Evolutionary conservation across 2,888 invertebrate genomes (phyloP).

Genomic region (Zhuqinia jingwanae): DNA sequence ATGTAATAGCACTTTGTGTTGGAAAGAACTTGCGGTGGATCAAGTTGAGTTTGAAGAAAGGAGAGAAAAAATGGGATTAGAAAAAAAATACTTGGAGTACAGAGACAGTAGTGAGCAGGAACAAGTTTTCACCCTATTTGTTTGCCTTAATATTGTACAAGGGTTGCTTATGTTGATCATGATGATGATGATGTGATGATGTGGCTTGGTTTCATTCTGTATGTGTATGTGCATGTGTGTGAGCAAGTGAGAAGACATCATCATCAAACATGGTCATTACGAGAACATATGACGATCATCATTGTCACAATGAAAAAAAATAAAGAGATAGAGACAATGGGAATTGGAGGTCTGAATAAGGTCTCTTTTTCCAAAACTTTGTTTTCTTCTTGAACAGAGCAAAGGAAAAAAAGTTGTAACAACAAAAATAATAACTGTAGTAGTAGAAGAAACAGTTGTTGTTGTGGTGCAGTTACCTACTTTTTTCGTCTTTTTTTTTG

Average conservation of each 20-base stretch:
- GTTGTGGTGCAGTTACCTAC: neutral
- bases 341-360: slow-evolving; percentile 60
- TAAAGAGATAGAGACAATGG: slow-evolving; percentile 42
- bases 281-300: slow-evolving; percentile 67
- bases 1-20: slow-evolving; percentile 52
- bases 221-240: neutral
- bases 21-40: neutral
- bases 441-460: too few relatives aligned
- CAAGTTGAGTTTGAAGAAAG: neutral
- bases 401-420: neutral
- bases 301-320: slow-evolving; percentile 67
- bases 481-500: neutral
- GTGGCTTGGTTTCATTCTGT: too few relatives aligned
- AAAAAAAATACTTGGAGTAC: neutral
- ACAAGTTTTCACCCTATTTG: slow-evolving; percentile 44
- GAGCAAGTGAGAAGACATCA: slow-evolving; percentile 29
- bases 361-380: slow-evolving; percentile 56
- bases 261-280: slow-evolving; percentile 68
- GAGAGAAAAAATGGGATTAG: slow-evolving; percentile 42
- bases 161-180: neutral
- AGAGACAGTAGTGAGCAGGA: slow-evolving; percentile 1
- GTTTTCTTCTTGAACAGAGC: slow-evolving; percentile 28
- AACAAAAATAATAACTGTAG: neutral
- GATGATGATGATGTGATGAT: neutral
- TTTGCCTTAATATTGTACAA: slow-evolving; percentile 12